Percentiles rank a stretch among this genome's conserved stretches.
Evolutionary conservation across 2,113 vertebrate genomes (phyloP).

Genomic region (Grallaria varia): DNA sequence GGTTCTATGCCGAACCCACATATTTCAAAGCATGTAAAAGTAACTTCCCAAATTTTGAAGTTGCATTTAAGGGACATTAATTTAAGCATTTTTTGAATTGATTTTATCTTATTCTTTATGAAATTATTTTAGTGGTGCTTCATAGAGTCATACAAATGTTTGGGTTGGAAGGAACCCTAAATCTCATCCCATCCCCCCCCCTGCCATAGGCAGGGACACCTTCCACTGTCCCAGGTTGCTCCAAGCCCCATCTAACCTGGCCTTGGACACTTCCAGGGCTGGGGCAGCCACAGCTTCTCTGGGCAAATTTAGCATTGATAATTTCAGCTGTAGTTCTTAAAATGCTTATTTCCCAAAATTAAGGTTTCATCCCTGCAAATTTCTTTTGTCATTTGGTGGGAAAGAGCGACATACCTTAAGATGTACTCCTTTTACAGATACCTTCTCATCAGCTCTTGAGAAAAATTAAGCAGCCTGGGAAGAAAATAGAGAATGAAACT

Average conservation of each 20-base stretch:
- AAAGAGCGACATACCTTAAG: accelerated
- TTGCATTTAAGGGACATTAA: no score
- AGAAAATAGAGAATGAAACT: neutral
- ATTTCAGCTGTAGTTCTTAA: neutral
- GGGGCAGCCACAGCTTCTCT: neutral
- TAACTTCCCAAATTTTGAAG: no score
- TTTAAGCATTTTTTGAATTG: no score
- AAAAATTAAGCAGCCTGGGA: neutral
- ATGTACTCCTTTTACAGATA: neutral
- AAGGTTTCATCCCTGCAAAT: neutral
- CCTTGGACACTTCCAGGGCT: neutral
- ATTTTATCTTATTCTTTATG: neutral
- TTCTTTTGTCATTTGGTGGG: neutral
- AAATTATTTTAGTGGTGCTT: neutral
- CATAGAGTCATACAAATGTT: neutral
- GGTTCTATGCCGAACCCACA: no score
- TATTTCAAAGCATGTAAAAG: no score
- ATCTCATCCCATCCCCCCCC: neutral
- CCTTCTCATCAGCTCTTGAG: neutral
- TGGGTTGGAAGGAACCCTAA: neutral
- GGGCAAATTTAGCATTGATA: neutral
- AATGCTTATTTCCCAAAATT: neutral
- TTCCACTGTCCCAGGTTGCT: neutral
- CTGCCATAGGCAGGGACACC: neutral
- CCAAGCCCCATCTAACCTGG: neutral